phyloP scores from a whole-genome alignment of 2,113 vertebrate genomes.

The Heterocephalus glaber region DNA sequence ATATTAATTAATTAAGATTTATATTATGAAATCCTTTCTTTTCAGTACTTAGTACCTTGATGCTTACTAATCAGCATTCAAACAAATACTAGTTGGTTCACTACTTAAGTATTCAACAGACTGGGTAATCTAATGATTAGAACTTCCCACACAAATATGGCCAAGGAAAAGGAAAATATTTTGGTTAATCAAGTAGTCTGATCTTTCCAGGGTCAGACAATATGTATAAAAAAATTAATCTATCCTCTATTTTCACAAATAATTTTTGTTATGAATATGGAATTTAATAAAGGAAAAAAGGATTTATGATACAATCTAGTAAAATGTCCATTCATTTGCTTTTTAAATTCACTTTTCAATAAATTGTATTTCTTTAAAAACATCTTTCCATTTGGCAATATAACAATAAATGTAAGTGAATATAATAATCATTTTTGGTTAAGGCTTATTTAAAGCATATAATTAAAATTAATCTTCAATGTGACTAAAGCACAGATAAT shows the following conservation, averaged over 20 bases:
- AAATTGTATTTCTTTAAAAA: not conserved
- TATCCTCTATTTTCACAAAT: not conserved
- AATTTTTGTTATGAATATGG: not conserved
- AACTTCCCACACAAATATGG: not conserved
- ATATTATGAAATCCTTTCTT: not conserved
- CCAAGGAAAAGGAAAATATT: not conserved
- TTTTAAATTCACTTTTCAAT: not conserved
- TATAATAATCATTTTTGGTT: not conserved
- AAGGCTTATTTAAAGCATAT: not conserved
- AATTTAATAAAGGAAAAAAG: conserved; percentile 17
- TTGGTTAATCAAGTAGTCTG: not conserved
- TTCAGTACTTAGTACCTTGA: not conserved
- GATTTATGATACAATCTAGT: not conserved
- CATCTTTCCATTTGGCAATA: conserved; percentile 5
- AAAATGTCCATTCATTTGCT: not conserved
- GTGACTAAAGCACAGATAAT: not conserved
- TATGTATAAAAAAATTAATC: not conserved
- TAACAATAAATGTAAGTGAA: not conserved
- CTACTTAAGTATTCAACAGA: not conserved
- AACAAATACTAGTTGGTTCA: not conserved
- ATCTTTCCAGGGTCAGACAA: not conserved
- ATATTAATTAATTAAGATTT: too few species aligned
- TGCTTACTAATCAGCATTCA: not conserved
- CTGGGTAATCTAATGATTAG: not conserved
- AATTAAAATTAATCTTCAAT: conserved; percentile 30